A percentile compares a stretch with the other conserved stretches of the same genome.
Evolutionary conservation across 2,113 vertebrate genomes (phyloP).

Genomic region (Bos indicus): DNA sequence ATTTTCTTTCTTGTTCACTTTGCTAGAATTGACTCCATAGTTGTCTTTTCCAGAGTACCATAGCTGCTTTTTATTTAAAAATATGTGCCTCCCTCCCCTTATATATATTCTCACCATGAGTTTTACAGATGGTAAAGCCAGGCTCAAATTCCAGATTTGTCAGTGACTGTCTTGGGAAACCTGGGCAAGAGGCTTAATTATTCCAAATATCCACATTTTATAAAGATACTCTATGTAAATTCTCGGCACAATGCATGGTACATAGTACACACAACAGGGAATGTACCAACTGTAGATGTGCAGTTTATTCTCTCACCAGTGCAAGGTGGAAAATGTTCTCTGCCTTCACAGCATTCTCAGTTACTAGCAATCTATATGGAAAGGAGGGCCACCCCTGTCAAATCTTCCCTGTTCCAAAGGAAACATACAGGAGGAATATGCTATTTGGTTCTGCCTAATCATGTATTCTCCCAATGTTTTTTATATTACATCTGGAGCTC

Average conservation of each 20-base stretch:
- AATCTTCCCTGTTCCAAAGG: neutral
- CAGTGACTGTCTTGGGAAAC: neutral
- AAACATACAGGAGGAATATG: neutral
- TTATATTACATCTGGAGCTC: neutral
- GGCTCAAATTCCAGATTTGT: neutral
- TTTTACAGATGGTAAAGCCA: neutral
- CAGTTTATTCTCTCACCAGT: neutral
- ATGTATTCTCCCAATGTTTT: neutral
- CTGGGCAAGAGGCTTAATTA: neutral
- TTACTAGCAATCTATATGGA: neutral
- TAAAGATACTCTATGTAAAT: neutral
- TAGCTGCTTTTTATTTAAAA: neutral
- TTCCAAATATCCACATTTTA: neutral
- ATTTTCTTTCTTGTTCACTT: neutral
- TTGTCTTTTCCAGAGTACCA: neutral
- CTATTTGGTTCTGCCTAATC: neutral
- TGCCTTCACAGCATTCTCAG: neutral
- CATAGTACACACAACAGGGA: neutral
- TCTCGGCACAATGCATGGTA: neutral
- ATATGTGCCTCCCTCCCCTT: accelerated
- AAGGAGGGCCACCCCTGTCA: neutral
- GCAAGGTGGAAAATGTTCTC: neutral
- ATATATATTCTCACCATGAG: neutral
- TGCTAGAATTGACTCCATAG: neutral
- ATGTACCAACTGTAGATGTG: neutral